These are phyloP conservation scores for Bombyx mandarina DNA, from an alignment of 1,140 invertebrate genomes.

Conservation along the genomic window DNA sequence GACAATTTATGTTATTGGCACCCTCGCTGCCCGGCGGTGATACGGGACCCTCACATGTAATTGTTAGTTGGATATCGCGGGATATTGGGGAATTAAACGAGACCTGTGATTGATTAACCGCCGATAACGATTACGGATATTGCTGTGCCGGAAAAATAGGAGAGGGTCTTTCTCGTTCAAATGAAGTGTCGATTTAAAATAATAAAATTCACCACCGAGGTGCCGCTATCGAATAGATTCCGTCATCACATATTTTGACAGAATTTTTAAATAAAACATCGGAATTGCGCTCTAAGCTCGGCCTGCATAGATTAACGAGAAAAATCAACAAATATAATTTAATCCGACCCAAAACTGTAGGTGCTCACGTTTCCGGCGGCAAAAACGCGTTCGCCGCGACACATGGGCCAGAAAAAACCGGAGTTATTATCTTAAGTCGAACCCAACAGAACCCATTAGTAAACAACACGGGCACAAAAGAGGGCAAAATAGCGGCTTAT, in stretches of 20 bases:
- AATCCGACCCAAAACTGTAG: slow-evolving; percentile 50
- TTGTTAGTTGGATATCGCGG: slow-evolving; percentile 60
- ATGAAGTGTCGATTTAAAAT: slow-evolving; percentile 32
- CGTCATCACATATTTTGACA: too few relatives aligned
- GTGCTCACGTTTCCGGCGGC: slow-evolving; percentile 62
- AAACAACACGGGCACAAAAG: slow-evolving; percentile 68
- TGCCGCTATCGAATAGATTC: too few relatives aligned
- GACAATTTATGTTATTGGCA: slow-evolving; percentile 67
- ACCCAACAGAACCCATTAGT: slow-evolving; percentile 70
- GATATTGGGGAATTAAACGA: slow-evolving; percentile 66
- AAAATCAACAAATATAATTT: slow-evolving; percentile 67
- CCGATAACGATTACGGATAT: slow-evolving; percentile 59
- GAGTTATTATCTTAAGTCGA: slow-evolving; percentile 70
- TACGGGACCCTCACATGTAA: slow-evolving; percentile 60
- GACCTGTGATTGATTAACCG: slow-evolving; percentile 62
- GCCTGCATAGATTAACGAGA: slow-evolving; percentile 43
- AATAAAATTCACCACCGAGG: slow-evolving; percentile 20
- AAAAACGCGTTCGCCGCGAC: slow-evolving; percentile 48
- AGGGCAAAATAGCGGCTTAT: slow-evolving; percentile 66
- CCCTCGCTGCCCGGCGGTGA: slow-evolving; percentile 42
- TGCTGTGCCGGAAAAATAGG: slow-evolving; percentile 34
- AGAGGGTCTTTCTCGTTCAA: slow-evolving; percentile 17
- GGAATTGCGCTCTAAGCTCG: slow-evolving; percentile 10
- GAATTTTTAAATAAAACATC: slow-evolving; percentile 18
- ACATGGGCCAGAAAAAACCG: slow-evolving; percentile 64